phyloP scores from a whole-genome alignment of 2,113 vertebrate genomes.

The Hippolais icterina region DNA sequence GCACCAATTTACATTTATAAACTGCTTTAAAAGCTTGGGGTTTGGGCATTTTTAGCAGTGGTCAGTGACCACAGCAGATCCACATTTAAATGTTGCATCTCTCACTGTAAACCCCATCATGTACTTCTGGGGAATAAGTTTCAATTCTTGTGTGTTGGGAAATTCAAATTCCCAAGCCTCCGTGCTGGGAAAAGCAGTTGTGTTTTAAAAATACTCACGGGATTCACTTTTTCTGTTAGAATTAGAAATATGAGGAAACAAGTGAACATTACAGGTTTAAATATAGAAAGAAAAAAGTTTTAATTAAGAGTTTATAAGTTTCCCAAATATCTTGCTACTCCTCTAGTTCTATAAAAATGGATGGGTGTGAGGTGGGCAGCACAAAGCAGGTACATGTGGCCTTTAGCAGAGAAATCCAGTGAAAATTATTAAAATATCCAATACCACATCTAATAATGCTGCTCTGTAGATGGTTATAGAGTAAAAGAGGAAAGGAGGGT shows the following conservation, averaged over 20 bases:
- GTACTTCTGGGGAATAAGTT: neutral
- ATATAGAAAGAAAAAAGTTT: neutral
- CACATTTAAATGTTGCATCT: neutral
- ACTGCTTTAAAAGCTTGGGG: fast-evolving
- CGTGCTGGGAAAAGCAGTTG: neutral
- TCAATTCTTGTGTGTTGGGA: neutral
- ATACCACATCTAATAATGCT: neutral
- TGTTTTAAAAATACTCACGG: neutral
- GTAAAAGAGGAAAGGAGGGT: neutral
- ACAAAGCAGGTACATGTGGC: neutral
- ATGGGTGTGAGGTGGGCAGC: neutral
- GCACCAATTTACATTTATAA: neutral
- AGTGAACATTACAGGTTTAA: neutral
- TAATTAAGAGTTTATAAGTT: neutral
- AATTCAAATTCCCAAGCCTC: neutral
- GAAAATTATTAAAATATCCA: neutral
- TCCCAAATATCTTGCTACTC: neutral
- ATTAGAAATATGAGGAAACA: neutral
- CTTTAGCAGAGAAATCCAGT: neutral
- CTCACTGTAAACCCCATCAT: fast-evolving
- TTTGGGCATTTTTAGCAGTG: neutral
- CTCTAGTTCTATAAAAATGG: neutral
- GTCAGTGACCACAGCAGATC: neutral
- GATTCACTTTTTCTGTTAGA: neutral
- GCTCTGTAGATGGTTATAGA: neutral